phyloP scores from a whole-genome alignment of 1,140 invertebrate genomes.

The Cydia amplana region DNA sequence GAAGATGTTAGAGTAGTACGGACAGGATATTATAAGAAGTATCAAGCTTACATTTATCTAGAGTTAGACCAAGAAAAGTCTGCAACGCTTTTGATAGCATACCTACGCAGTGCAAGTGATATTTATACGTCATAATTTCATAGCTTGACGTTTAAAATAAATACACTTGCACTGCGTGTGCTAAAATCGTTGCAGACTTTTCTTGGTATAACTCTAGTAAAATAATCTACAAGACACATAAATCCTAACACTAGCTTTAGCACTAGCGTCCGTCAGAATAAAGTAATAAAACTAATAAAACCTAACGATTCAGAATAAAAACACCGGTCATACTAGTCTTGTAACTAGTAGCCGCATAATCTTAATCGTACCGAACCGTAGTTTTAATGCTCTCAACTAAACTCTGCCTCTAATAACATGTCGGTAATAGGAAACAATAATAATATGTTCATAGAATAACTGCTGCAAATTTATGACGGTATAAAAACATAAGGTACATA shows the following conservation, averaged over 20 bases:
- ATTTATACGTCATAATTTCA: too few relatives aligned
- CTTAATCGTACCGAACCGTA: background rate
- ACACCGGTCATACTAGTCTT: conserved; percentile 1
- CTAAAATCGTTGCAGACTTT: too few relatives aligned
- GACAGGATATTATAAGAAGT: too few relatives aligned
- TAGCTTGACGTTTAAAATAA: too few relatives aligned
- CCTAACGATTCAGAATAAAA: conserved; percentile 4
- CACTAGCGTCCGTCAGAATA: background rate
- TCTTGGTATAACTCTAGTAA: too few relatives aligned
- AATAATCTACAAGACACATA: background rate
- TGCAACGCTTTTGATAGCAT: too few relatives aligned
- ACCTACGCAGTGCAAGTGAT: too few relatives aligned
- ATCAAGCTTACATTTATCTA: too few relatives aligned
- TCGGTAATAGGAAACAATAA: background rate
- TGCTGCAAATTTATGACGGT: background rate
- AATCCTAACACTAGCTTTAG: background rate
- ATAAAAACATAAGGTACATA: background rate
- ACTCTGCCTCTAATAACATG: background rate
- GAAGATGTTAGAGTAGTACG: too few relatives aligned
- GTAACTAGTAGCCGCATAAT: background rate
- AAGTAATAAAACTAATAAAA: conserved; percentile 22
- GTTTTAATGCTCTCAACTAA: background rate
- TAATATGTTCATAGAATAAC: background rate
- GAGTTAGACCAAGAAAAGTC: too few relatives aligned
- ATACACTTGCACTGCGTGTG: too few relatives aligned